phyloP scores from a whole-genome alignment of 2,113 vertebrate genomes.

The Tyrannus savana region DNA sequence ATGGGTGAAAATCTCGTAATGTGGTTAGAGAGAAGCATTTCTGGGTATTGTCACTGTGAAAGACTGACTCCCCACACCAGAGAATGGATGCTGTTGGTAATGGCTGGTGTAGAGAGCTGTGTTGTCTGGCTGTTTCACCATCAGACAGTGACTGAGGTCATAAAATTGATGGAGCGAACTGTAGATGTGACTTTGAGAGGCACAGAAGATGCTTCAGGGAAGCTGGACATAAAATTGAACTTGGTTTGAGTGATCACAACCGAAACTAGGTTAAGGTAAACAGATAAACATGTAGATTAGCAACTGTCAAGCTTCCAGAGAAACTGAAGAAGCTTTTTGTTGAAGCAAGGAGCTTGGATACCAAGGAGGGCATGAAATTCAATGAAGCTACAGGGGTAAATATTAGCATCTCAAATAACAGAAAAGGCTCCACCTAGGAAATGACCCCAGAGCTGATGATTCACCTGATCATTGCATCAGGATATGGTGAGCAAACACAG shows the following conservation, averaged over 20 bases:
- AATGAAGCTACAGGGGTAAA: conserved; percentile 20
- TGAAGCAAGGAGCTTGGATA: background rate
- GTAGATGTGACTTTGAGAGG: background rate
- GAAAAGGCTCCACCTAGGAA: conserved; percentile 36
- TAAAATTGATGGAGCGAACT: background rate
- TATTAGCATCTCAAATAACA: conserved; percentile 56
- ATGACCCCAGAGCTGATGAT: conserved; percentile 35
- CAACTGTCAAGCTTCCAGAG: background rate
- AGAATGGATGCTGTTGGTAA: background rate
- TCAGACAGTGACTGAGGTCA: background rate
- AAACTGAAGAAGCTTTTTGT: background rate
- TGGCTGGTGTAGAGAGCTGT: background rate
- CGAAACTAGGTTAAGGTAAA: background rate
- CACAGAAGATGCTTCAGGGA: background rate
- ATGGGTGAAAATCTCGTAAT: background rate
- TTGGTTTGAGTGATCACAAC: background rate
- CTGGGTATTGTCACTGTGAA: background rate
- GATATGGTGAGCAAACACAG: conserved; percentile 26
- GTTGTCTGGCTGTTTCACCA: background rate
- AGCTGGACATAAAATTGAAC: background rate
- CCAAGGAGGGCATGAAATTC: background rate
- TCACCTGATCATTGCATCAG: conserved; percentile 24
- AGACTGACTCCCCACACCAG: background rate
- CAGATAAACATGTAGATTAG: background rate
- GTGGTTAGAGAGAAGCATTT: background rate